These are phyloP conservation scores for Parauchenoglanis punctatus DNA, from an alignment of 2,797 vertebrate species.

Conservation along the genomic window DNA sequence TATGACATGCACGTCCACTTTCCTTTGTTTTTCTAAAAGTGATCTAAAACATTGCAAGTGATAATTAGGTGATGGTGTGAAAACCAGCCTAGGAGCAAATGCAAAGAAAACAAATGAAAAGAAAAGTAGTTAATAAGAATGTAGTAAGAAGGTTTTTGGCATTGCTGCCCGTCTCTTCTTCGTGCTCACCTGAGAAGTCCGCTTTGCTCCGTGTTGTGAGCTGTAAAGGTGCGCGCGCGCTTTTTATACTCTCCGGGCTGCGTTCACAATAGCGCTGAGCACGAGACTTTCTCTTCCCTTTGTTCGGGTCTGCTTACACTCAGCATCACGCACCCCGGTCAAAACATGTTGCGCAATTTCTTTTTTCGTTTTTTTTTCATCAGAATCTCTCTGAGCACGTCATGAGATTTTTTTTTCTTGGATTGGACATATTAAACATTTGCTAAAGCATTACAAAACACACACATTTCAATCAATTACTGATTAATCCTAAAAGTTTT, in stretches of 20 bases:
- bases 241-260: conserved; percentile 25
- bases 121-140: neutral
- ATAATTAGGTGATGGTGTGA: neutral
- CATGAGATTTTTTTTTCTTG: neutral
- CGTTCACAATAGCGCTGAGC: conserved; percentile 22
- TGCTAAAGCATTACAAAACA: neutral
- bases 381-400: neutral
- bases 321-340: conserved; percentile 11
- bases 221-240: conserved; percentile 23
- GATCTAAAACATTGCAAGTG: neutral
- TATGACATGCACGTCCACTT: neutral
- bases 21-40: neutral
- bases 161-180: neutral
- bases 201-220: conserved; percentile 61
- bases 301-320: conserved; percentile 33
- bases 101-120: neutral
- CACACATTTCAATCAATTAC: neutral
- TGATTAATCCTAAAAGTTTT: neutral
- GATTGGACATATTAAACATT: neutral
- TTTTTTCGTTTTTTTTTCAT: neutral
- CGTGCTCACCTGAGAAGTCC: conserved; percentile 63
- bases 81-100: neutral
- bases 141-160: too few species aligned
- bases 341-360: conserved; percentile 38
- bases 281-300: conserved; percentile 36